phyloP scores from a whole-genome alignment of 2,888 invertebrate species.

The Parnassius orleans region DNA sequence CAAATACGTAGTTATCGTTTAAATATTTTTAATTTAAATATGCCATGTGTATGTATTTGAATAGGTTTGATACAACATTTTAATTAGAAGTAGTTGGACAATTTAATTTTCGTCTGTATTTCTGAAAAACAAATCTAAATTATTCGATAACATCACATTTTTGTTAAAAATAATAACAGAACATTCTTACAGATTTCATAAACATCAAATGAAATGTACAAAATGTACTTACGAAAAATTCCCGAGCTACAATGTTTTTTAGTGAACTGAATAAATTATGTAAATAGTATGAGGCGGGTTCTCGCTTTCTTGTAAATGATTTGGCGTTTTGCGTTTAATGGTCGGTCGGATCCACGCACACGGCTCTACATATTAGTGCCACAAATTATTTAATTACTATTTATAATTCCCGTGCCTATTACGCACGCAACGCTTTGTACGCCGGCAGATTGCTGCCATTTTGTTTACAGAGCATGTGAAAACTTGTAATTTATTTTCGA shows the following conservation, averaged over 20 bases:
- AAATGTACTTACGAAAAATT: not conserved
- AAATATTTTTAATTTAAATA: no score
- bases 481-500: not conserved
- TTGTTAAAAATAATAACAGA: no score
- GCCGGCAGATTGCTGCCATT: not conserved
- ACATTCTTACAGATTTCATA: no score
- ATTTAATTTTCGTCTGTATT: no score
- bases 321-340: constrained; percentile 72
- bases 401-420: constrained; percentile 39
- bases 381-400: constrained; percentile 72
- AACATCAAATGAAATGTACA: no score
- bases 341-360: constrained; percentile 55
- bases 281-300: constrained; percentile 71
- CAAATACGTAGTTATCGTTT: no score
- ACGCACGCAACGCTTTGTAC: constrained; percentile 24
- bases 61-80: no score
- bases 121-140: no score
- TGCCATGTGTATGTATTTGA: no score
- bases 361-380: constrained; percentile 57
- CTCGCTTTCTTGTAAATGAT: constrained; percentile 78
- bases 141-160: no score
- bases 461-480: not conserved
- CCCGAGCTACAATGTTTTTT: constrained; percentile 40
- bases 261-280: constrained; percentile 72
- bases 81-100: no score